Evolutionary conservation across 2,888 invertebrate genomes (phyloP).

Genomic region (Drosophila dives): DNA sequence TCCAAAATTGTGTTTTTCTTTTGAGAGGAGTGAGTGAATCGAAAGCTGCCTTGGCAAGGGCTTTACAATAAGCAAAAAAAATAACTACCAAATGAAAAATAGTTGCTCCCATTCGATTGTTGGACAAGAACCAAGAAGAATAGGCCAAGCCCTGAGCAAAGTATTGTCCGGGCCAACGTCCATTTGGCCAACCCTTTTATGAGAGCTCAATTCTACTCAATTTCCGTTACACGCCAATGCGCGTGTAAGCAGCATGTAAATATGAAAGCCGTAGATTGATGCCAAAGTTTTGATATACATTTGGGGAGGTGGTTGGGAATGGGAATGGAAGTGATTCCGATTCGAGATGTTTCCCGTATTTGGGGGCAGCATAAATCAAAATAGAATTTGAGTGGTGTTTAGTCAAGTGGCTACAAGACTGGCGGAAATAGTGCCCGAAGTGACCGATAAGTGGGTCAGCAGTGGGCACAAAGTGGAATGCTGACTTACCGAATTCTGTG

Average conservation of each 20-base stretch:
- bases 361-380: constrained; percentile 70
- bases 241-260: constrained; percentile 78
- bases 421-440: constrained; percentile 65
- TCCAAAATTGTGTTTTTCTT: constrained; percentile 73
- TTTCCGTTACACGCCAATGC: constrained; percentile 76
- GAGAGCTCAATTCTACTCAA: constrained; percentile 54
- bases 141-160: neutral
- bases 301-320: constrained; percentile 20
- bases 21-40: constrained; percentile 33
- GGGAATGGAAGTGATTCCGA: neutral
- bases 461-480: constrained; percentile 63
- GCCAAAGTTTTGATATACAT: constrained; percentile 71
- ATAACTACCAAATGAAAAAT: constrained; percentile 20
- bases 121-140: constrained; percentile 36
- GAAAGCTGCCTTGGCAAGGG: constrained; percentile 35
- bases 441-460: constrained; percentile 76
- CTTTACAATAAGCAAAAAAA: constrained; percentile 33
- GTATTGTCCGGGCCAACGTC: constrained; percentile 13
- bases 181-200: constrained; percentile 54
- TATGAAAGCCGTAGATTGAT: constrained; percentile 68
- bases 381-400: constrained; percentile 75
- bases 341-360: constrained; percentile 31
- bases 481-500: constrained; percentile 35
- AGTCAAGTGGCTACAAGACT: constrained; percentile 67
- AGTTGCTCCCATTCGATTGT: constrained; percentile 44